Conservation (phyloP, 1,140 invertebrate species). For the Lordiphosa collinella region DNA sequence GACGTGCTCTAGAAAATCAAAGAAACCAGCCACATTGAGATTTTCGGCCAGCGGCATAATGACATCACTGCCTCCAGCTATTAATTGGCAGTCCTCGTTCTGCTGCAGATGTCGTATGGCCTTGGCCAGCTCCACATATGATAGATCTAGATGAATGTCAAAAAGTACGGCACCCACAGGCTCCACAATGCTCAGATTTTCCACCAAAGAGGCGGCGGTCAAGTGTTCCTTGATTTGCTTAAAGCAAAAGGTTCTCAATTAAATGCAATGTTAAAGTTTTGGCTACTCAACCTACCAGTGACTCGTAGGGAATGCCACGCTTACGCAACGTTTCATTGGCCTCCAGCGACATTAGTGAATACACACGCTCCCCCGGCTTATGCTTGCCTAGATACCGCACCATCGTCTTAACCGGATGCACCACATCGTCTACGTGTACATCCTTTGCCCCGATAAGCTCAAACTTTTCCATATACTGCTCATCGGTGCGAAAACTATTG, state of each 20-base stretch:
- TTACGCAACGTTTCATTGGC: conserved; percentile 68
- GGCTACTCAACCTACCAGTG: conserved; percentile 42
- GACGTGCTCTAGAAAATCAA: conserved; percentile 80
- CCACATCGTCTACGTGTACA: conserved; percentile 51
- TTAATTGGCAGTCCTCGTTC: conserved; percentile 52
- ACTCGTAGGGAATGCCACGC: conserved; percentile 58
- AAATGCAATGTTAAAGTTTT: too few species aligned
- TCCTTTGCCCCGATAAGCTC: conserved; percentile 45
- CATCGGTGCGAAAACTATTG: conserved; percentile 81
- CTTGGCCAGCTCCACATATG: conserved; percentile 63
- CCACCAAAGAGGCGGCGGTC: conserved; percentile 44
- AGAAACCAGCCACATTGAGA: conserved; percentile 72
- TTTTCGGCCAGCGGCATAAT: conserved; percentile 58
- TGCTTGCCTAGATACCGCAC: conserved; percentile 57
- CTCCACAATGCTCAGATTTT: conserved; percentile 46
- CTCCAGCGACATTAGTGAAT: conserved; percentile 56
- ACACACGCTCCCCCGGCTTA: conserved; percentile 46
- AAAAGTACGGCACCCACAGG: conserved; percentile 66
- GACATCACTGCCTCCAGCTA: conserved; percentile 62
- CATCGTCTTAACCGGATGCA: conserved; percentile 69
- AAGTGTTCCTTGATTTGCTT: conserved; percentile 65
- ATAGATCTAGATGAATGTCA: conserved; percentile 65
- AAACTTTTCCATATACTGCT: conserved; percentile 76
- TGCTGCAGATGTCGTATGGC: conserved; percentile 57
- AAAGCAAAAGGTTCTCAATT: not conserved